A percentile compares a stretch with the other conserved stretches of the same genome.
These are phyloP conservation scores for Pangasius djambal DNA, from an alignment of 2,797 vertebrate genomes.

Conservation along the genomic window DNA sequence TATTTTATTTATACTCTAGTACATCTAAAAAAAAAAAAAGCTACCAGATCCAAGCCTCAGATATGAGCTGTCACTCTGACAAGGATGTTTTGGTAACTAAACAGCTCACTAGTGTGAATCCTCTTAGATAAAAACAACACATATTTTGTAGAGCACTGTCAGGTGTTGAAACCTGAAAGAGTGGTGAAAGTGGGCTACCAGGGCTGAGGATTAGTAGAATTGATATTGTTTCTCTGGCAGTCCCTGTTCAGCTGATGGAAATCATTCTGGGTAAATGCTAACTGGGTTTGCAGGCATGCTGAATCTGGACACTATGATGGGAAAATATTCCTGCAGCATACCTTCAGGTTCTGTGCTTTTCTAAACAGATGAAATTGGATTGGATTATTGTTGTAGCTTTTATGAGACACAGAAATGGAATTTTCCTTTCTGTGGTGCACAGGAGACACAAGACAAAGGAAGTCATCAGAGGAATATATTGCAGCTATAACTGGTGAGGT, in stretches of 20 bases:
- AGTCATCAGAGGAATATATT: conserved; percentile 55
- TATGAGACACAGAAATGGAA: conserved; percentile 57
- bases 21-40: neutral
- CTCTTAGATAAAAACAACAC: neutral
- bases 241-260: conserved; percentile 30
- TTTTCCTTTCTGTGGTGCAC: conserved; percentile 55
- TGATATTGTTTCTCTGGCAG: conserved; percentile 34
- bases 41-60: neutral
- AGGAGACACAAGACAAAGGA: conserved; percentile 48
- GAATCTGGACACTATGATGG: conserved; percentile 28
- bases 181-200: conserved; percentile 36
- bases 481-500: conserved; percentile 41
- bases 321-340: neutral
- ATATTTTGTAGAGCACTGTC: neutral
- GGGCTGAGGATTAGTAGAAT: conserved; percentile 41
- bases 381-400: conserved; percentile 55
- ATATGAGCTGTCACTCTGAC: neutral
- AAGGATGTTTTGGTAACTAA: neutral
- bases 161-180: conserved; percentile 35
- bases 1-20: neutral
- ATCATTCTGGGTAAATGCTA: conserved; percentile 40
- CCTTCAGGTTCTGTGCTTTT: conserved; percentile 43
- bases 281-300: conserved; percentile 27
- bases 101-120: neutral
- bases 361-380: conserved; percentile 56